Base-by-base conservation (phyloP, 37 sponge, comb jelly and placozoan species). In the Petrosia ficiformis region DNA sequence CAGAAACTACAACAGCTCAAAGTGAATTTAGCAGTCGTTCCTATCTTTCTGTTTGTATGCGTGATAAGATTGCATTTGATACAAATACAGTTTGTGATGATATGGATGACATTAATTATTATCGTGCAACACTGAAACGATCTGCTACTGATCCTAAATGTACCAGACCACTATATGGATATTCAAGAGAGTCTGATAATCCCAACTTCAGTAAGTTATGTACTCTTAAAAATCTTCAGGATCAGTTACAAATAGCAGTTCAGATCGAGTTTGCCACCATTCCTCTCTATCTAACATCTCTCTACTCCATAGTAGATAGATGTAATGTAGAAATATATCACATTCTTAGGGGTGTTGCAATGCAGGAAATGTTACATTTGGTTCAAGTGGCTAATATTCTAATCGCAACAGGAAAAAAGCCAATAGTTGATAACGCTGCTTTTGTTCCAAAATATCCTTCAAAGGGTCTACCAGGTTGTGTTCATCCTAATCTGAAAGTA, bases 311-410 rank as follows among this genome's bases (percentile, higher is more conserved):
- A 54, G 57, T 38, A 21, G 76, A 79, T 1, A 80, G 86, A 29
- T 33, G 34, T 59, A 86, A 86, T 39, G 19, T 10, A 3, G 75
- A 86, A 33, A 57, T 69, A 6, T 74, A 86, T 59, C 34, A 68
- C 6, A 33, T 68, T 3, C 73, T 86, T 35, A 69, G 72, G 1
- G 35, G 36, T 24, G 70, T 86, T 2, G 63, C 79, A 14, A 79
- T 80, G 74, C 86, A 86, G 39, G 80, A 86, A 43, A 86, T 86
- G 86, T 71, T 70, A 22, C 86, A 86, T 54, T 52, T 86, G 75
- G 65, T 24, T n/a, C 80, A 74, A 35, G 80, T 43, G 24, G 86
- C 80, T 38, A 86, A 86, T 54, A 66, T 86, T 32, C 63, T 86
- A 29, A 86, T 79, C 19, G 86, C 80, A 39, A 29, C 14, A 14